Conservation (phyloP, 2,797 vertebrate species). For the Pseudomugil gertrudae region DNA sequence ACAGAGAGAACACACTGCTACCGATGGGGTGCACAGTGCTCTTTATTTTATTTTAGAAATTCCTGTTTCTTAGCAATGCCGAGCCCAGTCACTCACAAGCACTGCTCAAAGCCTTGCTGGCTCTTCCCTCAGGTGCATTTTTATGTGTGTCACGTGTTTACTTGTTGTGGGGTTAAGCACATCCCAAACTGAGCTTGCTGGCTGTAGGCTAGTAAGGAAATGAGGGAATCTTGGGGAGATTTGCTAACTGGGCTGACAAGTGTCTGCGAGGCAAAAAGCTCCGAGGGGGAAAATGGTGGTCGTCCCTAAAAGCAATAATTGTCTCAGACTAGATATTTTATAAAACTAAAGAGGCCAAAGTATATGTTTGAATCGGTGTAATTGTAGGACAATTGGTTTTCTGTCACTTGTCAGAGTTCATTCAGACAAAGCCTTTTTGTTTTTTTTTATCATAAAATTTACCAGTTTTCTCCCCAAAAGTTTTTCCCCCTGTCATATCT, state of each 20-base stretch:
- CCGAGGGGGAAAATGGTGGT: conserved; percentile 70
- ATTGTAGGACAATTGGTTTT: conserved; percentile 1
- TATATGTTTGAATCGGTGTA: conserved; percentile 17
- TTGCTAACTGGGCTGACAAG: conserved; percentile 71
- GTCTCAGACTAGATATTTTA: conserved; percentile 29
- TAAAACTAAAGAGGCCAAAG: conserved; percentile 5
- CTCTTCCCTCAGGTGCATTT: conserved; percentile 67
- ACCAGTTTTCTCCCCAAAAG: conserved; percentile 27
- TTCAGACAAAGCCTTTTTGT: conserved; percentile 11
- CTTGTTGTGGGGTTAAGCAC: conserved; percentile 64
- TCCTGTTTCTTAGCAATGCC: conserved; percentile 24
- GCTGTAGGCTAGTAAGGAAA: conserved; percentile 57
- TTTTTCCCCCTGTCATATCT: neutral
- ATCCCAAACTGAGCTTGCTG: conserved; percentile 64
- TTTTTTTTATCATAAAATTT: neutral
- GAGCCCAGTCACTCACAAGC: conserved; percentile 58
- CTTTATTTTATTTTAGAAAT: conserved; percentile 24
- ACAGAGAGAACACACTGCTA: conserved; percentile 9
- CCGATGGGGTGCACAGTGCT: conserved; percentile 11
- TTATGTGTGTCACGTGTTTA: conserved; percentile 68
- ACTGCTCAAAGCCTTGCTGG: conserved; percentile 77
- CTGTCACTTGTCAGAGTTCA: neutral
- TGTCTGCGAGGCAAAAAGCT: conserved; percentile 64
- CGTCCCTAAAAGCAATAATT: conserved; percentile 43
- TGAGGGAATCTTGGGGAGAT: conserved; percentile 52